Percentiles rank a stretch among this genome's conserved stretches.
phyloP scores from a whole-genome alignment of 2,888 invertebrate species.

The Amphipyra berbera region DNA sequence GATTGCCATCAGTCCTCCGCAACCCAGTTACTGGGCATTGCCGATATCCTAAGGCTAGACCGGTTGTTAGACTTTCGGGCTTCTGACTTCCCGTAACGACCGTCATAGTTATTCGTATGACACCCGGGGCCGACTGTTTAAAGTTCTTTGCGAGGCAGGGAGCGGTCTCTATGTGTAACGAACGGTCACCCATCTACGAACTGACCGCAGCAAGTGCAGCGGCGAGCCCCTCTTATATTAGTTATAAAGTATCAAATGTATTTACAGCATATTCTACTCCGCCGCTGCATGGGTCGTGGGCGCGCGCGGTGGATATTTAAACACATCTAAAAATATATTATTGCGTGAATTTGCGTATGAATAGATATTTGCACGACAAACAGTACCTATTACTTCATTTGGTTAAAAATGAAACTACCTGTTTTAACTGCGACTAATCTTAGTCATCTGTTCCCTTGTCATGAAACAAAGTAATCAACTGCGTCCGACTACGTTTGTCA shows the following conservation, averaged over 20 bases:
- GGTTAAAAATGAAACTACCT: conserved; percentile 27
- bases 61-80: no score
- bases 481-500: background rate
- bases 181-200: no score
- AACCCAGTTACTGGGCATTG: no score
- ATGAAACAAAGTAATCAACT: background rate
- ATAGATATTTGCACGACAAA: conserved; percentile 55
- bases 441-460: background rate
- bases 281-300: conserved; percentile 68
- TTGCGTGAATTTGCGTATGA: conserved; percentile 61
- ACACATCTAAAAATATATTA: conserved; percentile 78
- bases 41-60: no score
- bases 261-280: conserved; percentile 59
- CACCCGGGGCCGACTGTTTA: no score
- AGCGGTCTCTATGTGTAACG: no score
- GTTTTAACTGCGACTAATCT: background rate
- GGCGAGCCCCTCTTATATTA: no score
- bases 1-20: no score
- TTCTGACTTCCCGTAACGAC: no score
- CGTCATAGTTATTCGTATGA: no score
- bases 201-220: no score
- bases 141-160: no score
- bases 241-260: conserved; percentile 43
- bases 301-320: conserved; percentile 71
- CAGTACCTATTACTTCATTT: conserved; percentile 19